Percentiles rank a stretch among this genome's conserved stretches.
Evolutionary conservation across 2,888 invertebrate genomes (phyloP).

Genomic region (Caenorhabditis imperialis): DNA sequence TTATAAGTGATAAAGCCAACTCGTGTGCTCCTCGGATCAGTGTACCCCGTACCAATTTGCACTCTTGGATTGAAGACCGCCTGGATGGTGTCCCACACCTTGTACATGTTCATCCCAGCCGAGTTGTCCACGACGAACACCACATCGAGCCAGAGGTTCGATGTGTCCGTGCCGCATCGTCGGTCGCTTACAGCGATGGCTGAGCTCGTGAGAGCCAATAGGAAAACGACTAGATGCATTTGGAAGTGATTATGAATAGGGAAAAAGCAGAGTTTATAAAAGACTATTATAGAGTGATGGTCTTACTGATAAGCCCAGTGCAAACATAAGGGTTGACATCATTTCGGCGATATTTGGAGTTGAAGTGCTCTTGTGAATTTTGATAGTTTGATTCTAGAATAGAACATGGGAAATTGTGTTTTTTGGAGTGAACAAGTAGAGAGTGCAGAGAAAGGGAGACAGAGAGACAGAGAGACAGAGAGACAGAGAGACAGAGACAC

Average conservation of each 20-base stretch:
- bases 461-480: too few species aligned
- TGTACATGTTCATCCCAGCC: background rate
- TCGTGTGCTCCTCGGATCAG: slow-evolving; percentile 30
- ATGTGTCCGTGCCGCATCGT: slow-evolving; percentile 19
- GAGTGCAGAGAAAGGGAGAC: too few species aligned
- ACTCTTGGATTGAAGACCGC: slow-evolving; percentile 15
- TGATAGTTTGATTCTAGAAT: background rate
- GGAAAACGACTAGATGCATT: too few species aligned
- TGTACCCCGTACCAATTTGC: slow-evolving; percentile 34
- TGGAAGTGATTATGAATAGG: background rate
- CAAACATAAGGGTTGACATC: background rate
- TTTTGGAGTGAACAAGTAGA: too few species aligned
- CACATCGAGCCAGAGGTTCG: slow-evolving; percentile 37
- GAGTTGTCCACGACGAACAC: slow-evolving; percentile 42
- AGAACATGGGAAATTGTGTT: too few species aligned
- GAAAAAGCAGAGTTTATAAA: background rate
- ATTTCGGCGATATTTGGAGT: background rate
- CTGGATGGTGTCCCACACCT: slow-evolving; percentile 25
- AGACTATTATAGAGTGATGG: background rate
- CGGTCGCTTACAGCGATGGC: slow-evolving; percentile 11
- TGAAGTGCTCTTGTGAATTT: background rate
- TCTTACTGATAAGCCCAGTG: background rate
- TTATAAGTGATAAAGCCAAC: slow-evolving; percentile 41
- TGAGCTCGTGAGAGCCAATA: too few species aligned
- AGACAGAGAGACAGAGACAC: too few species aligned